Base-by-base conservation (phyloP, 2,113 vertebrate genomes). In the Hepsetus odoe region DNA sequence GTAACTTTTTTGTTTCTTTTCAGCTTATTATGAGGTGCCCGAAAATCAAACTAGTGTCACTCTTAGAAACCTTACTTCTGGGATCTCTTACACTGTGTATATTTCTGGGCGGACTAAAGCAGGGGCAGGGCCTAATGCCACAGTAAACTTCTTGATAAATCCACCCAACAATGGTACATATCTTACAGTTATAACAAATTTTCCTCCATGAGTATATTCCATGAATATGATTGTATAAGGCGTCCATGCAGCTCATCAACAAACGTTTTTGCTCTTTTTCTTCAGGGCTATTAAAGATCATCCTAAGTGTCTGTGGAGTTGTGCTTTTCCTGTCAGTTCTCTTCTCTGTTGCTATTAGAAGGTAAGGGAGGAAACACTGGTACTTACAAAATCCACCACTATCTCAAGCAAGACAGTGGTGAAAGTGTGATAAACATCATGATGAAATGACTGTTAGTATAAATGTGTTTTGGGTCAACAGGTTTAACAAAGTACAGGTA, bases 121-220 rank as follows among this genome's bases (percentile, higher is more conserved):
- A 2, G 82, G 82, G 16, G 58, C 5, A n/a, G 82, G 82, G 11
- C 82, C 65, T 16, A 78, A 84, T 44, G 62, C 30, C 14, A 84
- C 62, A 11, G 42, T 11, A 32, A 66, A 61, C 20, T 80, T 81
- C 68, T 72, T 61, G n/a, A 80, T 66, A 3, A 38, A 2, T 26
- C 1, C 24, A 5, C 18, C 24, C 67, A 26, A 58, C 35, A 58
- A 24, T 69, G 75, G 75, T 70, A 28, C 4, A 38, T 22, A 8
- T 64, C 2, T 35, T 35, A 22, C n/a, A 9, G 9, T 55, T 22
- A 55, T 24, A 22, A 55, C n/a, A 24, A 18, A 55, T n/a, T 1
- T 53, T 22, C n/a, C 8, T 53, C 3, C 22, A 22, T 53, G 1
- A 22, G 4, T n/a, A 10, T 22, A 16, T 18, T 49, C 46, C 5